Percentiles rank a stretch among this genome's conserved stretches.
These are phyloP conservation scores for Coracopsis vasa DNA, from an alignment of 2,113 vertebrate species.

Conservation along the genomic window DNA sequence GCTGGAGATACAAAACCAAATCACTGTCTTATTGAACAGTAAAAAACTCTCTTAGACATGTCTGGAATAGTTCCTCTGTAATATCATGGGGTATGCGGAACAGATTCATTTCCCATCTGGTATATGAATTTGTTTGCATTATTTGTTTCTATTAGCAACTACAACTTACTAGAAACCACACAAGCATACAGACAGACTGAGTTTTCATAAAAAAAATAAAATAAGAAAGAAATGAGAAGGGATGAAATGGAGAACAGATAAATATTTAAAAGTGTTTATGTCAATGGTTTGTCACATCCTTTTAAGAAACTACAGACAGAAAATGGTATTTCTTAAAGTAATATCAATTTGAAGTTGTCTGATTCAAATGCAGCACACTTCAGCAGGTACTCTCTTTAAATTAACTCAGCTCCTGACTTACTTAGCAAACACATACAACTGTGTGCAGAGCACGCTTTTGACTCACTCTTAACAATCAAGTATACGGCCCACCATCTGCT, in stretches of 20 bases:
- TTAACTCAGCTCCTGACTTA: neutral
- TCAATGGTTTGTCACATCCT: neutral
- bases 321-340: neutral
- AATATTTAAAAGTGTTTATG: neutral
- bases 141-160: slow-evolving; percentile 68
- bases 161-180: slow-evolving; percentile 17
- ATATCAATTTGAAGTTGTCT: neutral
- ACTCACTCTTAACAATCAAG: neutral
- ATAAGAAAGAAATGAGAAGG: neutral
- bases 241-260: neutral
- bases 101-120: slow-evolving; percentile 54
- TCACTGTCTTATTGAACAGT: neutral
- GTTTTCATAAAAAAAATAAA: neutral
- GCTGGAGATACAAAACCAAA: neutral
- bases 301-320: neutral
- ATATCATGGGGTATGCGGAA: slow-evolving; percentile 36
- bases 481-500: neutral
- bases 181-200: neutral
- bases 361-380: neutral
- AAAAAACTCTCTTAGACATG: slow-evolving; percentile 1
- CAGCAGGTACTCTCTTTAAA: neutral
- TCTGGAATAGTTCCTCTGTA: slow-evolving; percentile 55
- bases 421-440: neutral
- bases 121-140: slow-evolving; percentile 54
- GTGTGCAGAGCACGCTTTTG: neutral